Conservation (phyloP, 2,797 vertebrate genomes). For the Sebastes vulpes region DNA sequence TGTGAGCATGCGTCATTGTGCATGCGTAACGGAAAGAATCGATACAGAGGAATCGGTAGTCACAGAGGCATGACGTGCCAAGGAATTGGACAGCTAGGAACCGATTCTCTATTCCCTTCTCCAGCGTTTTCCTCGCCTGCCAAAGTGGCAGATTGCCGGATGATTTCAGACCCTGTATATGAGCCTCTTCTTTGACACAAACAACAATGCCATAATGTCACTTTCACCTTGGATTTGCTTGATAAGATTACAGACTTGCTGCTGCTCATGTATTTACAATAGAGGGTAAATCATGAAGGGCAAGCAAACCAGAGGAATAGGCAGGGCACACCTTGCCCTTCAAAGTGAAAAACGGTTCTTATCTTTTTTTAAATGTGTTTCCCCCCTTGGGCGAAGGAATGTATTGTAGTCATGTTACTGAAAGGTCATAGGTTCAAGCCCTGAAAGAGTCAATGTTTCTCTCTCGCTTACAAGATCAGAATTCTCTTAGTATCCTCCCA, state of each 20-base stretch:
- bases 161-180: too few species aligned
- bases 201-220: neutral
- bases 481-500: neutral
- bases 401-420: neutral
- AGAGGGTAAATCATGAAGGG: neutral
- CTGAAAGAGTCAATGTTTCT: neutral
- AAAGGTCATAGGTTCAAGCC: neutral
- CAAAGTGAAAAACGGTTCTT: neutral
- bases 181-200: neutral
- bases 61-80: too few species aligned
- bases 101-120: too few species aligned
- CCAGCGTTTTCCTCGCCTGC: too few species aligned
- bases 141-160: too few species aligned
- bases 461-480: neutral
- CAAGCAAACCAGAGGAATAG: neutral
- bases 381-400: neutral
- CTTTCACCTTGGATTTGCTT: neutral
- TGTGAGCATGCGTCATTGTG: too few species aligned
- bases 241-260: neutral
- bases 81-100: too few species aligned
- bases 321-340: neutral
- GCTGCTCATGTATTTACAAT: neutral
- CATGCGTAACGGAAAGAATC: too few species aligned
- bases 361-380: slow-evolving; percentile 6
- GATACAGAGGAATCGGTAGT: too few species aligned